Percentiles rank a stretch among this genome's conserved stretches.
phyloP scores from a whole-genome alignment of 2,113 vertebrate genomes.

The Psilopogon haemacephalus region DNA sequence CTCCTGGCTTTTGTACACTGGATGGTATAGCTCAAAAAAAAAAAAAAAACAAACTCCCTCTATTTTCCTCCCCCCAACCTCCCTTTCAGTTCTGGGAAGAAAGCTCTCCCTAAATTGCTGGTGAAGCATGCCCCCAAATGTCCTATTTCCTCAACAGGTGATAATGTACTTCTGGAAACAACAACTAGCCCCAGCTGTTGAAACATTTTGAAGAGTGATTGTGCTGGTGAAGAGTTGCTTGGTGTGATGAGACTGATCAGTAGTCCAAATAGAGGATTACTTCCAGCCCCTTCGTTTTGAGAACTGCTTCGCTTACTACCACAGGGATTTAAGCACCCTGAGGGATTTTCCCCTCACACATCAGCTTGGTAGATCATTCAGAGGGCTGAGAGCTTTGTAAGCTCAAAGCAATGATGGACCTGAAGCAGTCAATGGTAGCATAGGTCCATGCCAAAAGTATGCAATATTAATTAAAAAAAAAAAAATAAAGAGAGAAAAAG shows the following conservation, averaged over 20 bases:
- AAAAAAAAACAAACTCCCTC: background rate
- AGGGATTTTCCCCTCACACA: background rate
- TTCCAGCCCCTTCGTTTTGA: background rate
- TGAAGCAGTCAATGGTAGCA: background rate
- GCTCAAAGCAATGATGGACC: background rate
- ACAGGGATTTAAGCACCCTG: background rate
- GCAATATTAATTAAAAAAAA: no score
- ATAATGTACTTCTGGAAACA: background rate
- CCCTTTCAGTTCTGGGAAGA: background rate
- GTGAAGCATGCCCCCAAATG: background rate
- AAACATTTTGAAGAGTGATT: background rate
- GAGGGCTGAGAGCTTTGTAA: background rate
- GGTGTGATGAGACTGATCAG: background rate
- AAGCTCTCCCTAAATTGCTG: background rate
- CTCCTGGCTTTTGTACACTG: background rate
- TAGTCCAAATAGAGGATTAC: background rate
- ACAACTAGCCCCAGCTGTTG: background rate
- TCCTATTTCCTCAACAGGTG: conserved; percentile 13
- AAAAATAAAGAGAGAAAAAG: no score
- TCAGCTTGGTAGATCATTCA: background rate
- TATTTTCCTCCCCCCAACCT: fast-evolving
- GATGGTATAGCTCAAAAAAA: background rate
- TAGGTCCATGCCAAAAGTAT: background rate
- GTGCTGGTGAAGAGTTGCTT: background rate
- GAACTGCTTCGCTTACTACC: background rate